phyloP scores from a whole-genome alignment of 2,888 invertebrate genomes.

The Cantharis rustica region DNA sequence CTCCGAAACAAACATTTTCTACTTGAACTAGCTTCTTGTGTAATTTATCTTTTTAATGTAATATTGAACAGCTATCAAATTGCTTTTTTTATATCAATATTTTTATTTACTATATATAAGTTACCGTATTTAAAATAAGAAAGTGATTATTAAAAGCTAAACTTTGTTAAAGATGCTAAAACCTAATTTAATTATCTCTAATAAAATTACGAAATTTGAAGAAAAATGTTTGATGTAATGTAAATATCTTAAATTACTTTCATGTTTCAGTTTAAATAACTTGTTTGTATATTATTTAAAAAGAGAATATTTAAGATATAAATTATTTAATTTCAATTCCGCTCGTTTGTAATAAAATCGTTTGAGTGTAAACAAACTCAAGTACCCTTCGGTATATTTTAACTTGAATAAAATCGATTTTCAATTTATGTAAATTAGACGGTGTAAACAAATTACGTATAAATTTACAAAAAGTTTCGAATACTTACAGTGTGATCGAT shows the following conservation, averaged over 20 bases:
- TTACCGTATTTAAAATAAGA: background rate
- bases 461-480: background rate
- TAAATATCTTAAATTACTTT: background rate
- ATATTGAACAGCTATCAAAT: background rate
- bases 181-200: background rate
- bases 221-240: background rate
- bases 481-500: conserved; percentile 67
- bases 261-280: background rate
- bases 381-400: background rate
- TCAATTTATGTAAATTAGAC: background rate
- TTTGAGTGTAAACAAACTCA: background rate
- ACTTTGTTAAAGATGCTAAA: background rate
- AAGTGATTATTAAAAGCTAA: background rate
- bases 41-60: background rate
- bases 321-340: background rate
- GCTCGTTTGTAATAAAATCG: background rate
- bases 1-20: background rate
- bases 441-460: background rate
- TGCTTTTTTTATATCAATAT: background rate
- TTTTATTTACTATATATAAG: background rate
- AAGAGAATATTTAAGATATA: background rate
- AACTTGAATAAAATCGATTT: background rate
- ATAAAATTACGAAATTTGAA: background rate
- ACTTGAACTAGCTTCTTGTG: no score
- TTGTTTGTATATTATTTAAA: background rate